Percentiles rank a stretch among this genome's conserved stretches.
These are phyloP conservation scores for Poecilus cupreus DNA, from an alignment of 2,888 invertebrate genomes.

Conservation along the genomic window DNA sequence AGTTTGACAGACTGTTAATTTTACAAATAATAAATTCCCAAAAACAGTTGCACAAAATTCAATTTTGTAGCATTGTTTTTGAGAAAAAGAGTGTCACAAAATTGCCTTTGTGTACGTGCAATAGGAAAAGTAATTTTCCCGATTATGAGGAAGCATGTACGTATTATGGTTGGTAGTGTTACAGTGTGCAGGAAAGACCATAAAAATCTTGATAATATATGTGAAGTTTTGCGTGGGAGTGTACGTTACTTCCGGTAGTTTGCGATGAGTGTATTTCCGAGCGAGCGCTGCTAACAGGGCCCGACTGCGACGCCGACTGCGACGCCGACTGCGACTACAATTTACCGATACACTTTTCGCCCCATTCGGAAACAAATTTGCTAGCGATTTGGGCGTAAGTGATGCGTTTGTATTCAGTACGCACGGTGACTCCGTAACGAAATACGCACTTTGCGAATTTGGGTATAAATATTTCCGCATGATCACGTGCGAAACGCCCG, in stretches of 20 bases:
- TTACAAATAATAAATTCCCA: no score
- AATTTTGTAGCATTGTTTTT: no score
- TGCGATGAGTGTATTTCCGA: slow-evolving; percentile 12
- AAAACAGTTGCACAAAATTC: no score
- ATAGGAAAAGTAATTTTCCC: no score
- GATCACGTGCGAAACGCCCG: slow-evolving; percentile 33
- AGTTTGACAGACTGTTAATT: no score
- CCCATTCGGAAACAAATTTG: slow-evolving; percentile 44
- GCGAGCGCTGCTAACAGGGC: slow-evolving; percentile 4
- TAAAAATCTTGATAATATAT: slow-evolving; percentile 32
- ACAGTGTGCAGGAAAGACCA: background rate
- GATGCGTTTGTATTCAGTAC: slow-evolving; percentile 45
- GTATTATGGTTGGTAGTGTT: background rate
- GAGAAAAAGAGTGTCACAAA: no score
- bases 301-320: no score
- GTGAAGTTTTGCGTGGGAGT: background rate
- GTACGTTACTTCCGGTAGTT: slow-evolving; percentile 40
- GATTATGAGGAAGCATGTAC: background rate
- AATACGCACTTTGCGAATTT: slow-evolving; percentile 26
- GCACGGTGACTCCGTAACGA: slow-evolving; percentile 23
- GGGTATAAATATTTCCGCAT: slow-evolving; percentile 37
- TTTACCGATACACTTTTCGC: slow-evolving; percentile 34
- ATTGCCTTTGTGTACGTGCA: no score
- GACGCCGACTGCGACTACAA: no score
- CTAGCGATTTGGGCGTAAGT: slow-evolving; percentile 39